phyloP scores from a whole-genome alignment of 1,140 invertebrate genomes.

The Drosophila bifasciata region DNA sequence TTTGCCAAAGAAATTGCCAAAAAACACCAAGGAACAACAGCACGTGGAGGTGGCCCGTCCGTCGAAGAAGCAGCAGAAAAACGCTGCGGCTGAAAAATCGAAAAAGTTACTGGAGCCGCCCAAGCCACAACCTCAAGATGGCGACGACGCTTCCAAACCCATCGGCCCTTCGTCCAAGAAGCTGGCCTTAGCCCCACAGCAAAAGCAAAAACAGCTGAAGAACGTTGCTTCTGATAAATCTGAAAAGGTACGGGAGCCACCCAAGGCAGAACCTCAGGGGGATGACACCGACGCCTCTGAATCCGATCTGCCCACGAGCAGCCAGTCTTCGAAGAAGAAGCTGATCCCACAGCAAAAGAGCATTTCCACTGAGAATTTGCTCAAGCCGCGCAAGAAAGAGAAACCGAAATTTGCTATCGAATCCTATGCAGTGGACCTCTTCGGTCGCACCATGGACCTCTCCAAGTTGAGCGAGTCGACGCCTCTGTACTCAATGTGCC shows the following conservation, averaged over 20 bases:
- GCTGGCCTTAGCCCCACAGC: no score
- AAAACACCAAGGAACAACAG: not conserved
- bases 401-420: constrained; percentile 84
- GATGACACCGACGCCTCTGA: constrained; percentile 56
- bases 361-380: not conserved
- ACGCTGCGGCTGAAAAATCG: constrained; percentile 14
- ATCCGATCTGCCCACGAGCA: constrained; percentile 65
- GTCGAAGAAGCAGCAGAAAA: no score
- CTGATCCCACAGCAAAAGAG: constrained; percentile 62
- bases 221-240: no score
- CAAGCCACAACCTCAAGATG: constrained; percentile 15
- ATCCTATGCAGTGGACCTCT: constrained; percentile 96
- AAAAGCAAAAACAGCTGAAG: no score
- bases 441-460: constrained; percentile 96
- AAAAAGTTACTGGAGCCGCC: constrained; percentile 38
- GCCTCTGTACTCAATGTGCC: constrained; percentile 95
- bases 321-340: constrained; percentile 66
- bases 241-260: no score
- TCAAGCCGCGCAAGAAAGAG: constrained; percentile 1
- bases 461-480: constrained; percentile 95
- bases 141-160: no score
- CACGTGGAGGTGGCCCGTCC: no score
- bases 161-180: no score
- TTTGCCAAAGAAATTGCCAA: constrained; percentile 46
- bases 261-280: not conserved